Conservation (phyloP, 2,797 vertebrate species). For the Choloepus didactylus region DNA sequence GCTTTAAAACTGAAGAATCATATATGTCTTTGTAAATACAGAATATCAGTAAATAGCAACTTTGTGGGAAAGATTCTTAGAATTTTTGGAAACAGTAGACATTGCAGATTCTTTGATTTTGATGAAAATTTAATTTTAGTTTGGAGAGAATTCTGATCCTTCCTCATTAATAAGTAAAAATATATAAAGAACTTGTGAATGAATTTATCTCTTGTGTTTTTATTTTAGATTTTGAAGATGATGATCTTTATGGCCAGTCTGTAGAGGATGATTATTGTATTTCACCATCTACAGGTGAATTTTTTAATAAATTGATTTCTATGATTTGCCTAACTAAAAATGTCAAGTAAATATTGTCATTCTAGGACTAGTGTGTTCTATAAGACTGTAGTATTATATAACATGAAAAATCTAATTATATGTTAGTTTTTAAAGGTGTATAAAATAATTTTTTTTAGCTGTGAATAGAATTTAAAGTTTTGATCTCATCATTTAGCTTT, state of each 20-base stretch:
- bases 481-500: slow-evolving; percentile 36
- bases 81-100: slow-evolving; percentile 39
- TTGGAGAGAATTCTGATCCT: slow-evolving; percentile 51
- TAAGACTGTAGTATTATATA: slow-evolving; percentile 24
- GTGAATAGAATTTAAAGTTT: slow-evolving; percentile 47
- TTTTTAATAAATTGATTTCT: background rate
- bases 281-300: slow-evolving; percentile 98
- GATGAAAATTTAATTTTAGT: slow-evolving; percentile 34
- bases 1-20: slow-evolving; percentile 35
- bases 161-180: slow-evolving; percentile 2
- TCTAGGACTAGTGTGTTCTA: background rate
- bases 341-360: slow-evolving; percentile 21
- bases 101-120: slow-evolving; percentile 23
- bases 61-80: slow-evolving; percentile 40
- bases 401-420: slow-evolving; percentile 44
- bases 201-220: slow-evolving; percentile 62
- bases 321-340: slow-evolving; percentile 50
- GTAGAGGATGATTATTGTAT: slow-evolving; percentile 99
- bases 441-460: slow-evolving; percentile 47
- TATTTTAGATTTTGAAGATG: slow-evolving; percentile 96
- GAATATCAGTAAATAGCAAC: background rate
- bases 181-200: slow-evolving; percentile 54
- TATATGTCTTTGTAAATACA: background rate
- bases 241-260: slow-evolving; percentile 97
- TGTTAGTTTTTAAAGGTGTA: slow-evolving; percentile 32